Percentiles rank a stretch among this genome's conserved stretches.
Conservation (phyloP, 64 coral and sea anemone species). For the Hydrozoanthus tunicans region DNA sequence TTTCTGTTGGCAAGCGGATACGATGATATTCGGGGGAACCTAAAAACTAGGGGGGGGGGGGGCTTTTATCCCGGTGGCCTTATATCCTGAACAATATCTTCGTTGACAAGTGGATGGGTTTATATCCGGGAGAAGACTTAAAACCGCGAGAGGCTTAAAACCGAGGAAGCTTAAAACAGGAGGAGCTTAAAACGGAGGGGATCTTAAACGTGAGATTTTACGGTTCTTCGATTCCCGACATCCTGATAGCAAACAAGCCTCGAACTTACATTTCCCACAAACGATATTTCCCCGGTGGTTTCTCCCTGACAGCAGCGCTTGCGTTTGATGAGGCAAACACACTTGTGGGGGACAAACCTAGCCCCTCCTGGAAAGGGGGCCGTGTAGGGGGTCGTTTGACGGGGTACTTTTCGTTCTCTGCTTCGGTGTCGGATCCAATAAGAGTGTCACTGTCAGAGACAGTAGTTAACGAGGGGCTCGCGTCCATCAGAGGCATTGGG, state of each 20-base stretch:
- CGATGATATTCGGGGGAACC: too few relatives aligned
- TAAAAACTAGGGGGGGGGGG: too few relatives aligned
- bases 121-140: too few relatives aligned
- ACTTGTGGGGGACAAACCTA: conserved; percentile 68
- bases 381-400: background rate
- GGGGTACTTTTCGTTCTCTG: conserved; percentile 32
- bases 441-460: conserved; percentile 90
- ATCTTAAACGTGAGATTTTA: too few relatives aligned
- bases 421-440: conserved; percentile 77
- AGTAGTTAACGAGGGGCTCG: conserved; percentile 88
- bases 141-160: too few relatives aligned
- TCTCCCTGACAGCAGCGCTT: conserved; percentile 81
- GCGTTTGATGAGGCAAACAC: conserved; percentile 87
- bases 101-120: too few relatives aligned
- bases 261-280: conserved; percentile 90
- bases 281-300: conserved; percentile 83
- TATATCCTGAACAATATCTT: too few relatives aligned
- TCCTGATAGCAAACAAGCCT: background rate
- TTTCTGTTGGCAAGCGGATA: too few relatives aligned
- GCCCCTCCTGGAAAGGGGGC: background rate
- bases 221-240: too few relatives aligned
- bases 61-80: too few relatives aligned
- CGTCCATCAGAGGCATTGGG: conserved; percentile 92
- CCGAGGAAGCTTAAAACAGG: too few relatives aligned
- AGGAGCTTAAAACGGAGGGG: too few relatives aligned